A percentile compares a stretch with the other conserved stretches of the same genome.
phyloP scores from a whole-genome alignment of 2,888 invertebrate genomes.

The Dimorphilus gyrociliatus region DNA sequence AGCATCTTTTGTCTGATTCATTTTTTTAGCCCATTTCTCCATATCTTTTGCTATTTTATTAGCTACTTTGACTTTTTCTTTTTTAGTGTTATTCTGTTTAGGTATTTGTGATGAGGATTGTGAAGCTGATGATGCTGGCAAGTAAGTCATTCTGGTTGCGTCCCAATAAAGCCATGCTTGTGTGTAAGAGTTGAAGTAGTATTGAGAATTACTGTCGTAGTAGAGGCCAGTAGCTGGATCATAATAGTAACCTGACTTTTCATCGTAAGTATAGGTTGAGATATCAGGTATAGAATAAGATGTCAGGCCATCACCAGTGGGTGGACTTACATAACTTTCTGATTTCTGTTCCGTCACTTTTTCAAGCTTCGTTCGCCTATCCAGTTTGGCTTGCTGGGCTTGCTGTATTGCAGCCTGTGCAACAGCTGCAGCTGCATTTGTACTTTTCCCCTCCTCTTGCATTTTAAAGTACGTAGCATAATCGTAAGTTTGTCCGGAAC shows the following conservation, averaged over 20 bases:
- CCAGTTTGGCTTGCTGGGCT: slow-evolving; percentile 40
- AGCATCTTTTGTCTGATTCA: slow-evolving; percentile 72
- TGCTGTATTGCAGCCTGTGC: slow-evolving; percentile 62
- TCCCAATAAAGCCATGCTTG: slow-evolving; percentile 93
- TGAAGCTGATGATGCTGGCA: slow-evolving; percentile 18
- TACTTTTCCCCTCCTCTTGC: no score
- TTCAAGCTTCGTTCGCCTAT: no score
- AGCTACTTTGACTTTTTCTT: slow-evolving; percentile 87
- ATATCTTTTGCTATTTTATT: slow-evolving; percentile 91
- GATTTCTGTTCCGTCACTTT: background rate
- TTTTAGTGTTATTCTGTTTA: slow-evolving; percentile 49
- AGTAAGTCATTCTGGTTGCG: slow-evolving; percentile 37
- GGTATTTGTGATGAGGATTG: slow-evolving; percentile 10
- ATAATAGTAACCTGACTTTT: slow-evolving; percentile 85
- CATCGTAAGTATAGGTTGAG: slow-evolving; percentile 78
- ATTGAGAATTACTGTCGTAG: slow-evolving; percentile 78
- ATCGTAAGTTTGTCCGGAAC: no score
- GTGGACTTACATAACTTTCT: background rate
- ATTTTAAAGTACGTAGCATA: no score
- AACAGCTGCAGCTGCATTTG: slow-evolving; percentile 47
- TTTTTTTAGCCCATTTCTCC: slow-evolving; percentile 86
- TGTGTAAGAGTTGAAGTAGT: slow-evolving; percentile 81
- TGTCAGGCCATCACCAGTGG: background rate
- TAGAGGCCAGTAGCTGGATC: slow-evolving; percentile 81
- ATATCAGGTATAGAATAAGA: slow-evolving; percentile 54